Conservation (phyloP, 2,888 invertebrate genomes). For the Sturmia bella region DNA sequence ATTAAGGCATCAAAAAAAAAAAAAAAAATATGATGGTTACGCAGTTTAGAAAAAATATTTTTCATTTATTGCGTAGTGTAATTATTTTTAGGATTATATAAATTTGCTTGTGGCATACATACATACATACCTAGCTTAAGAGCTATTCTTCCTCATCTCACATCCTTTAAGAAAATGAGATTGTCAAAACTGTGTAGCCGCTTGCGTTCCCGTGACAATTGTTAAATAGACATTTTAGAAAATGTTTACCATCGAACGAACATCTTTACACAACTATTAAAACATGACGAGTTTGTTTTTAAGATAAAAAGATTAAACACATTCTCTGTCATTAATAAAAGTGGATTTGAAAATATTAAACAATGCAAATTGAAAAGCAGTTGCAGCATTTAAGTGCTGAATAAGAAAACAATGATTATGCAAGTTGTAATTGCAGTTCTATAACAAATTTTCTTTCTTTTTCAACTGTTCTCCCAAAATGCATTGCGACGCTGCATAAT, state of each 20-base stretch:
- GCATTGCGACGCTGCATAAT: constrained; percentile 15
- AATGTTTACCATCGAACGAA: constrained; percentile 56
- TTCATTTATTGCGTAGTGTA: too few relatives aligned
- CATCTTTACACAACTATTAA: constrained; percentile 20
- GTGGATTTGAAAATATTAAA: constrained; percentile 27
- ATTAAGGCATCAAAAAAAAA: too few relatives aligned
- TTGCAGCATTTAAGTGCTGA: constrained; percentile 20
- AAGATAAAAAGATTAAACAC: constrained; percentile 65
- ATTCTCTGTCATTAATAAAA: constrained; percentile 11
- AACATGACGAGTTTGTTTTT: too few relatives aligned
- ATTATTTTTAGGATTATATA: too few relatives aligned
- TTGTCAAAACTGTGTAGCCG: too few relatives aligned
- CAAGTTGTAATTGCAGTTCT: constrained; percentile 68
- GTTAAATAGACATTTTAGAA: constrained; percentile 33
- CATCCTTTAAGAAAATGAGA: too few relatives aligned
- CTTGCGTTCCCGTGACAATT: constrained; percentile 23
- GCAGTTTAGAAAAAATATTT: too few relatives aligned
- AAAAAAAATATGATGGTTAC: too few relatives aligned
- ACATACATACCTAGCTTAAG: too few relatives aligned
- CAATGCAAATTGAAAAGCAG: constrained; percentile 49
- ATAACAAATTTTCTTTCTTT: constrained; percentile 42
- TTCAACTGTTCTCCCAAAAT: constrained; percentile 13
- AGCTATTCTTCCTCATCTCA: too few relatives aligned
- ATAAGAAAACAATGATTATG: constrained; percentile 60
- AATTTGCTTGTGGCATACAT: too few relatives aligned